Evolutionary conservation across 2,888 invertebrate species (phyloP), one percentile per base, ranked within the genome.

Genomic region (Toxonevra muliebris): DNA sequence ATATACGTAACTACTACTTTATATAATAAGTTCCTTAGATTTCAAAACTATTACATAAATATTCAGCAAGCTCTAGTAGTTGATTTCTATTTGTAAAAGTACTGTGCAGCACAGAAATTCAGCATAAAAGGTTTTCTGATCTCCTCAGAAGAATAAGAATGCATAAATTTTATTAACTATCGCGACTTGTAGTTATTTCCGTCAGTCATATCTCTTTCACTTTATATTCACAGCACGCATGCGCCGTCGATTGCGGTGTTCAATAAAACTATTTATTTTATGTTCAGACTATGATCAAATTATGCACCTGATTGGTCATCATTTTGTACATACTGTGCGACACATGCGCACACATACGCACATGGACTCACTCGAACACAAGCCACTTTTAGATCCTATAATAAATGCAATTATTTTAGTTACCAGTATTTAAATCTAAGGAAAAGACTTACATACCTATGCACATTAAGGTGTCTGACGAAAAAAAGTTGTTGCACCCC

Each of bases 271-370:
- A 65, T 65, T 65, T 65, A 60, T 69, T 61, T 61, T 65, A 65
- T 61, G 68, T 40, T 58, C 53, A 69, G 61, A 61, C 64, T 68
- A 64, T 64, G 41, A 64, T 69, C 65, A 65, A 58, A 69, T 61
- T 50, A 15, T 12, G 61, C 68, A 65, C 65, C 65, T 65, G 68
- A 65, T 61, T 61, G 65, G 59, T 65, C 65, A 69, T 69, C 53
- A 58, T 53, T 48, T 43, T 17, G 43, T 12, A 17, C 13, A 11
- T 15, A 9, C 12, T 15, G 15, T 48, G 8, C 13, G 12, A 2
- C 48, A 2, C 48, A 48, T 48, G 15, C 2, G 48, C 12, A 48
- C 48, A 48, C 48, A 48, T 48, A 8, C 13, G 4, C 15, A 8
- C 15, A 48, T 48, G 30, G 30, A 30, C 30, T 30, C 30, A 30